Conservation (phyloP, 2,888 invertebrate genomes). For the Drosophila hamatofila region DNA sequence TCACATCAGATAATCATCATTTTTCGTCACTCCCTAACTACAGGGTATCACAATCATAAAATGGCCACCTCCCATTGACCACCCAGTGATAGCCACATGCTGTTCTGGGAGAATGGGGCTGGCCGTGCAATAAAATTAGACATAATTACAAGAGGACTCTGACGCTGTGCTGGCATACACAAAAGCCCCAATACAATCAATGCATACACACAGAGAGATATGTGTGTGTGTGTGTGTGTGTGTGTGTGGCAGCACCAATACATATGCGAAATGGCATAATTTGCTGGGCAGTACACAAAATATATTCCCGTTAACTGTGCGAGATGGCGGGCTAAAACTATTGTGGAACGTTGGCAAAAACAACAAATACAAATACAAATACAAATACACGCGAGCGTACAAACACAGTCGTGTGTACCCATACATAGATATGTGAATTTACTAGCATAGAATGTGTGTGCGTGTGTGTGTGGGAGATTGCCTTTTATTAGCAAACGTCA, state of each 20-base stretch:
- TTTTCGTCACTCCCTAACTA: background rate
- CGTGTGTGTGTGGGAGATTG: conserved; percentile 5
- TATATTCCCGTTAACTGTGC: conserved; percentile 58
- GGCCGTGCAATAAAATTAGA: conserved; percentile 70
- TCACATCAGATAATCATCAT: too few relatives aligned
- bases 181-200: conserved; percentile 48
- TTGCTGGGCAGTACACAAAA: conserved; percentile 67
- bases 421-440: conserved; percentile 53
- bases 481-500: conserved; percentile 57
- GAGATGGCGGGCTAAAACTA: conserved; percentile 42
- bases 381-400: background rate
- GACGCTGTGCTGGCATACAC: conserved; percentile 27
- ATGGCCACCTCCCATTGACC: conserved; percentile 22
- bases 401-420: background rate
- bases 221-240: too few relatives aligned
- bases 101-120: conserved; percentile 6
- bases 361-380: conserved; percentile 46
- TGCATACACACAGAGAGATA: conserved; percentile 24
- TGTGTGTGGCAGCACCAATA: conserved; percentile 10
- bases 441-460: conserved; percentile 37
- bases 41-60: conserved; percentile 39
- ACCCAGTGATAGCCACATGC: conserved; percentile 16
- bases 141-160: conserved; percentile 70
- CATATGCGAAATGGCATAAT: conserved; percentile 66
- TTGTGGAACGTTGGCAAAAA: conserved; percentile 65